Conservation (phyloP, 2,888 invertebrate genomes). For the Argyresthia albistria region DNA sequence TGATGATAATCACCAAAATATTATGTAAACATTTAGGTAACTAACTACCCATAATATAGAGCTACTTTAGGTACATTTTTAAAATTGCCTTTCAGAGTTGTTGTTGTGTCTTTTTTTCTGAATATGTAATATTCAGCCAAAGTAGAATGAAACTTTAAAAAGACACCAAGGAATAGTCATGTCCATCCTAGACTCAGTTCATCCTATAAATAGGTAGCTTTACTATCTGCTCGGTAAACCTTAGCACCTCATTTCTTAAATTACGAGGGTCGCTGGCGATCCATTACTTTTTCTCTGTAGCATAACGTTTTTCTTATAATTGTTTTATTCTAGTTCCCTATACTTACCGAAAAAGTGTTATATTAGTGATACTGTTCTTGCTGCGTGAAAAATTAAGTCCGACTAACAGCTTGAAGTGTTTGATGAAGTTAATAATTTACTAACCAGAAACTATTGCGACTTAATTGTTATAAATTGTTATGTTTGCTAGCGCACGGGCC, state of each 20-base stretch:
- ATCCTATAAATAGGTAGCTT: constrained; percentile 50
- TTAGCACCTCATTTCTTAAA: constrained; percentile 60
- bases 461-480: neutral
- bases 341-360: constrained; percentile 28
- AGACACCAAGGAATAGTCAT: neutral
- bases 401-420: constrained; percentile 65
- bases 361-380: constrained; percentile 34
- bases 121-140: constrained; percentile 61
- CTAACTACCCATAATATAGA: constrained; percentile 51
- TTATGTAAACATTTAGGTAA: constrained; percentile 57
- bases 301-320: constrained; percentile 52
- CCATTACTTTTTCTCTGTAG: constrained; percentile 59
- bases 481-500: constrained; percentile 33
- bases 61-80: constrained; percentile 65
- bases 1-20: constrained; percentile 71
- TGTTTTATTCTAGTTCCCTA: constrained; percentile 45
- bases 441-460: constrained; percentile 39
- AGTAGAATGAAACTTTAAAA: constrained; percentile 5
- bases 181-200: constrained; percentile 23
- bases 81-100: constrained; percentile 65
- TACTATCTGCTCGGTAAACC: constrained; percentile 45
- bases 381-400: constrained; percentile 21
- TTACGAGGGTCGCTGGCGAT: constrained; percentile 64
- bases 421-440: constrained; percentile 38
- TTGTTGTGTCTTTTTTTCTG: constrained; percentile 59